Evolutionary conservation across 2,888 invertebrate species (phyloP), one percentile per base, ranked within the genome.

Genomic region (Operophtera brumata): DNA sequence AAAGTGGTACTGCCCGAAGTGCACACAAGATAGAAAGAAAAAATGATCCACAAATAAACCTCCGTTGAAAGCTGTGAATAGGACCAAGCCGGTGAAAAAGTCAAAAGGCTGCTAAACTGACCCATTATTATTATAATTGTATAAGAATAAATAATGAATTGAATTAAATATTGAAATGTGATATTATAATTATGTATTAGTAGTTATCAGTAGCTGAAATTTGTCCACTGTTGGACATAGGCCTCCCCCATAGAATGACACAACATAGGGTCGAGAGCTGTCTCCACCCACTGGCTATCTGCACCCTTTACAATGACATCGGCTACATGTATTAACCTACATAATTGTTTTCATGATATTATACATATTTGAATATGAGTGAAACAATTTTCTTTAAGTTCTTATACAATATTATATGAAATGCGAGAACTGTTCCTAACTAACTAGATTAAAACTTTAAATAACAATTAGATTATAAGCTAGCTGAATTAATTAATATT

Each of bases 1-100:
- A 32, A 97, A 96, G 80, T 97, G 97, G 96, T 98, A 95, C 83
- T 98, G 98, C 85, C 97, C 97, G 8, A 96, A 97, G 80, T 98
- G 98, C 82, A 93, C 93, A 36, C 94, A 94, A 70, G 95, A 95
- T 71, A 87, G 95, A 62, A 95, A 95, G 82, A 95, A 95, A 81
- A 95, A 95, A 90, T 95, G 93, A 92, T 86, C 75, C 66, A 72
- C 78, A 69, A 65, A 71, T 20, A 87, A 88, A 78, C 76, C 81
- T 42, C 57, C 72, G 41, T 64, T 66, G 50, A 88, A 86, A 62
- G 71, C 73, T 43, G 65, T 81, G 75, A 84, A 86, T 59, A 89
- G 86, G 81, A 84, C 87, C 85, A 80, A 53, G 58, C 74, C 69
- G 61, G 66, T 84, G 55, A 85, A 84, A 58, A 84, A 78, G 86